phyloP scores from a whole-genome alignment of 92 coral and sea anemone genomes.

The Anthopleura xanthogrammica region DNA sequence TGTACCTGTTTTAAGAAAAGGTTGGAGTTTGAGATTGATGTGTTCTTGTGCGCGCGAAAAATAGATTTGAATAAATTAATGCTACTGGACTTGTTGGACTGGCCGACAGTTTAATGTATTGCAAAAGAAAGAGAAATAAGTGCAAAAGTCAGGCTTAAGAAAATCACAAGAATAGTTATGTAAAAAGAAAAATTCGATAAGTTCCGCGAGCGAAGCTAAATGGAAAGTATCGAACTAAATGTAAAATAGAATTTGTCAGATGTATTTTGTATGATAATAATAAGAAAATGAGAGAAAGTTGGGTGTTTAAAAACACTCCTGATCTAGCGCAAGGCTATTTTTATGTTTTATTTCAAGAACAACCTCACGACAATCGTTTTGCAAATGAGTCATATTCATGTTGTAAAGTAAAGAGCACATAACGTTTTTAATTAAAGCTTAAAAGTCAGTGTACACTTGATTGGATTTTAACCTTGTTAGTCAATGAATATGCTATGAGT shows the following conservation, averaged over 20 bases:
- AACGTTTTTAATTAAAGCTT: constrained; percentile 10
- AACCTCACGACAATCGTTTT: not conserved
- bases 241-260: not conserved
- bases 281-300: not conserved
- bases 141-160: not conserved
- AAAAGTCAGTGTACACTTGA: not conserved
- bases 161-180: not conserved
- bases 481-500: no score
- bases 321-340: not conserved
- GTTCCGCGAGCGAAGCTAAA: not conserved
- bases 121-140: not conserved
- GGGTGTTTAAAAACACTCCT: not conserved
- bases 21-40: no score
- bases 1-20: no score
- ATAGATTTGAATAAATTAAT: not conserved
- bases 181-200: not conserved
- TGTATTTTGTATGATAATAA: not conserved
- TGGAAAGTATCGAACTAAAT: not conserved
- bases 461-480: no score
- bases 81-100: not conserved
- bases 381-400: not conserved
- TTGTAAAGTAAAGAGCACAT: not conserved
- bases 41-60: not conserved
- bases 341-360: not conserved
- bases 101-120: not conserved